These are phyloP conservation scores for Catharus ustulatus DNA, from an alignment of 2,797 vertebrate genomes.

Conservation along the genomic window DNA sequence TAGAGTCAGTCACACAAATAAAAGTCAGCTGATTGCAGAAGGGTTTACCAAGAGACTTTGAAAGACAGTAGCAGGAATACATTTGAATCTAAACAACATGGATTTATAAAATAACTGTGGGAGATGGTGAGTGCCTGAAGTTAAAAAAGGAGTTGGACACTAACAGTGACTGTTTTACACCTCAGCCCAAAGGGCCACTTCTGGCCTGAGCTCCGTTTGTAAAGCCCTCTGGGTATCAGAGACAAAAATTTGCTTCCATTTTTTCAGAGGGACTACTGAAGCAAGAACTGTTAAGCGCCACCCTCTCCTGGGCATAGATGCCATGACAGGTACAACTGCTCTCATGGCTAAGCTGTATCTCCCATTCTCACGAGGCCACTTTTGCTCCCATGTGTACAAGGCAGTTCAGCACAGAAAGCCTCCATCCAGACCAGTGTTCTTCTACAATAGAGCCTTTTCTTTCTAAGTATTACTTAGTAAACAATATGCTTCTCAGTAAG, in stretches of 20 bases:
- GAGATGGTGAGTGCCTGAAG: neutral
- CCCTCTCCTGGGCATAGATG: neutral
- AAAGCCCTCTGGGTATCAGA: neutral
- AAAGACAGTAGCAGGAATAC: neutral
- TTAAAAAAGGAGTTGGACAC: neutral
- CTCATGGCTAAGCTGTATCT: neutral
- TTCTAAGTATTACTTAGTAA: neutral
- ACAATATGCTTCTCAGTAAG: neutral
- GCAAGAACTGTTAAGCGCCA: neutral
- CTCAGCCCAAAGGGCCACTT: neutral
- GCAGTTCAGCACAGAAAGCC: neutral
- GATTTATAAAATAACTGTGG: neutral
- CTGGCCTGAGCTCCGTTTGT: neutral
- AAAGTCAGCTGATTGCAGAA: neutral
- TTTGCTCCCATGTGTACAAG: rapidly evolving
- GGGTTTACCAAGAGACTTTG: neutral
- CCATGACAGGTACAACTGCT: neutral
- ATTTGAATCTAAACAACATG: neutral
- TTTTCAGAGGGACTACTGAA: neutral
- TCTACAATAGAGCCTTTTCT: neutral
- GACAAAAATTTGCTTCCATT: neutral
- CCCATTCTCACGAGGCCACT: neutral
- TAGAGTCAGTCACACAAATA: neutral
- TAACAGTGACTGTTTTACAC: neutral
- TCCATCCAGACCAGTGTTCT: neutral